phyloP scores from a whole-genome alignment of 2,888 invertebrate genomes.

The Agrotis puta region DNA sequence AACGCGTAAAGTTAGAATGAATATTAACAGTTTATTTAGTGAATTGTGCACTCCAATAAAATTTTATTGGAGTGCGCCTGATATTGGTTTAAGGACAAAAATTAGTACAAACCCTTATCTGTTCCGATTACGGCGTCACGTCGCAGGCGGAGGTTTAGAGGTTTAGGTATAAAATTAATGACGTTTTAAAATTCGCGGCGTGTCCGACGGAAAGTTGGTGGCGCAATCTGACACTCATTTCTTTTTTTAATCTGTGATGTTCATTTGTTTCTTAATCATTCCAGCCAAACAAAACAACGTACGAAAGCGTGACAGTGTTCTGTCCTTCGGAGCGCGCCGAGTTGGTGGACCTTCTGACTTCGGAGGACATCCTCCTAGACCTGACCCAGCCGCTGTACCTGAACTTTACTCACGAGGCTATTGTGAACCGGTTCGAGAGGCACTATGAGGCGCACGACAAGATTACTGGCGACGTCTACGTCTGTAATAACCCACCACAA shows the following conservation, averaged over 20 bases:
- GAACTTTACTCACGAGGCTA: slow-evolving; percentile 96
- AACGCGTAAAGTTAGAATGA: too few relatives aligned
- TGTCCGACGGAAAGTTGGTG: too few relatives aligned
- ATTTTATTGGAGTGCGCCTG: too few relatives aligned
- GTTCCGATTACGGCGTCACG: too few relatives aligned
- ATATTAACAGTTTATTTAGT: too few relatives aligned
- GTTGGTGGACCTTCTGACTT: slow-evolving; percentile 93
- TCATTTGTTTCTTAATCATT: slow-evolving; percentile 62
- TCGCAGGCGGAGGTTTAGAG: too few relatives aligned
- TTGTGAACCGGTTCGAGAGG: slow-evolving; percentile 94
- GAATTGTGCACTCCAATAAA: too few relatives aligned
- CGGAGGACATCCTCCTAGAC: slow-evolving; percentile 95
- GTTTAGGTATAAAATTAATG: too few relatives aligned
- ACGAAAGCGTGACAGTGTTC: slow-evolving; percentile 96
- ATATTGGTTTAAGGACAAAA: too few relatives aligned
- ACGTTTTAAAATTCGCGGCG: too few relatives aligned
- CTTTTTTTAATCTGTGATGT: not conserved
- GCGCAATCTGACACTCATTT: too few relatives aligned
- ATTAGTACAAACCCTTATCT: too few relatives aligned
- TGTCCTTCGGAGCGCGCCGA: slow-evolving; percentile 95
- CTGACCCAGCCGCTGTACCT: slow-evolving; percentile 95
- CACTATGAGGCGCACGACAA: slow-evolving; percentile 94
- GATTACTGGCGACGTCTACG: slow-evolving; percentile 95
- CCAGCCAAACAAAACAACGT: slow-evolving; percentile 94
- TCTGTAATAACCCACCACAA: slow-evolving; percentile 92